phyloP scores from a whole-genome alignment of 2,797 vertebrate species.

The Gambelia wislizenii region DNA sequence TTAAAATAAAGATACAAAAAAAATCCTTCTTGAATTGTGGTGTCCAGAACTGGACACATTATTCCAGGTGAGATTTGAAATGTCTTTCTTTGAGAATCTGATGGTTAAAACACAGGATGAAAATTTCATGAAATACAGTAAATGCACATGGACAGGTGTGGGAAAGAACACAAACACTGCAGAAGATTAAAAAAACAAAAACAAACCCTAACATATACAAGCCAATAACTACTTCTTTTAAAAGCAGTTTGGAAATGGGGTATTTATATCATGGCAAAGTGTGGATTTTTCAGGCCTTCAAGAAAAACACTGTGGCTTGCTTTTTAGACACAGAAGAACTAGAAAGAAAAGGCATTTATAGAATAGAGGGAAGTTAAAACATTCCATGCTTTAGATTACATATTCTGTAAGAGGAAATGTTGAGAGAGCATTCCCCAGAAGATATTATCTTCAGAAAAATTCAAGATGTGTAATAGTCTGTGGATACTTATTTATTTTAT shows the following conservation, averaged over 20 bases:
- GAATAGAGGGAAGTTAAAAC: background rate
- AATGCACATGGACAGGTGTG: background rate
- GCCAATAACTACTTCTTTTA: background rate
- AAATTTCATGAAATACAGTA: background rate
- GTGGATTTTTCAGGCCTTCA: background rate
- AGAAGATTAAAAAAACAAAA: background rate
- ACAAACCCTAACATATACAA: background rate
- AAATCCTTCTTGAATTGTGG: too few species aligned
- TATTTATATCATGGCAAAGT: background rate
- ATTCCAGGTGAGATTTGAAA: too few species aligned
- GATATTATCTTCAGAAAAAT: background rate
- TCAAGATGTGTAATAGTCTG: background rate
- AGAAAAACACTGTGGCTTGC: background rate
- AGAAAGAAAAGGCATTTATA: background rate
- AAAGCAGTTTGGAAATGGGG: background rate
- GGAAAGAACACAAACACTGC: background rate
- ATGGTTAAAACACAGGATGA: background rate
- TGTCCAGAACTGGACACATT: too few species aligned
- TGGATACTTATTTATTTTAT: background rate
- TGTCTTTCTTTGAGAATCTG: background rate
- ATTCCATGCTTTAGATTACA: background rate
- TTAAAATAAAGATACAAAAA: too few species aligned
- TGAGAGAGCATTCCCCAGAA: background rate
- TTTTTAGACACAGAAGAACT: constrained; percentile 4
- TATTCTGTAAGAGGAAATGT: constrained; percentile 2